Conservation (phyloP, 2,888 invertebrate genomes). For the Vannuccia rotundouncinata region DNA sequence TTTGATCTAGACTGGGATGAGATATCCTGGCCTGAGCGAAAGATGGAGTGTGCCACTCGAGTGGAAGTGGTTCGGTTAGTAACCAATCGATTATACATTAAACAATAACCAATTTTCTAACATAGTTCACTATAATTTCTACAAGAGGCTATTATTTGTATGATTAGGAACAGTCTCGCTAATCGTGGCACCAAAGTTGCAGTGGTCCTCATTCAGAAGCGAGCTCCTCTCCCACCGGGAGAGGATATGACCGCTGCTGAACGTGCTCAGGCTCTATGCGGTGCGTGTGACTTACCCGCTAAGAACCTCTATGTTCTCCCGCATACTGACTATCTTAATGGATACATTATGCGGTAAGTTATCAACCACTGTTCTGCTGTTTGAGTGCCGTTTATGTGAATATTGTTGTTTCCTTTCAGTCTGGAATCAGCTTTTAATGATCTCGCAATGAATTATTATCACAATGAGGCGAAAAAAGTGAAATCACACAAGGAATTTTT, state of each 20-base stretch:
- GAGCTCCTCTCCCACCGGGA: constrained; percentile 63
- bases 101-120: too few relatives aligned
- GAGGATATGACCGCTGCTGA: constrained; percentile 72
- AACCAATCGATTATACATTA: too few relatives aligned
- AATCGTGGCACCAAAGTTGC: constrained; percentile 63
- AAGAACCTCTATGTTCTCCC: constrained; percentile 87
- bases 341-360: constrained; percentile 62
- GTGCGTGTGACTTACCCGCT: constrained; percentile 80
- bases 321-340: constrained; percentile 71
- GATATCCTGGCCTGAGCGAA: constrained; percentile 83
- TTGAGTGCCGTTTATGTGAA: background rate
- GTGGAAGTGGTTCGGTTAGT: constrained; percentile 65
- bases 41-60: constrained; percentile 81
- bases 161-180: background rate
- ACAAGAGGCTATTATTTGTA: background rate
- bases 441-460: constrained; percentile 82
- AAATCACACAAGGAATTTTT: constrained; percentile 82
- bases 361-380: background rate
- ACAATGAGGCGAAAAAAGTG: constrained; percentile 71
- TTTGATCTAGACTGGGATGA: constrained; percentile 97
- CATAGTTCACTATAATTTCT: too few relatives aligned
- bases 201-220: constrained; percentile 78
- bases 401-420: constrained; percentile 59
- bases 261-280: constrained; percentile 78
- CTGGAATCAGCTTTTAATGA: constrained; percentile 89